Conservation (phyloP, 1,140 invertebrate species). For the Pinna nobilis region DNA sequence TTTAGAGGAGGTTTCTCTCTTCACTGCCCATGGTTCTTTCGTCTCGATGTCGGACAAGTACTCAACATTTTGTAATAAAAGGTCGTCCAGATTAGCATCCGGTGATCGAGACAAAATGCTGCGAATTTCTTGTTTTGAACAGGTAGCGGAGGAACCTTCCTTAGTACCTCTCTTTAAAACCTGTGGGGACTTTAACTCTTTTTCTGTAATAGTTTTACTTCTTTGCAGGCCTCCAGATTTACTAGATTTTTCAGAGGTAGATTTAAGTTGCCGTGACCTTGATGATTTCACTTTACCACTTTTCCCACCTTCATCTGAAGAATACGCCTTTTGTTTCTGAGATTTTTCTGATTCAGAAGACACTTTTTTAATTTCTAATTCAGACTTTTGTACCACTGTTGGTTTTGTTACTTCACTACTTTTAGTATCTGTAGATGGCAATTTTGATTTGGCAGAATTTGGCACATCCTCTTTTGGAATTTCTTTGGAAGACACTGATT, state of each 20-base stretch:
- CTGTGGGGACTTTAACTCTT: constrained; percentile 4
- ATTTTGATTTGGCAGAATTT: too few species aligned
- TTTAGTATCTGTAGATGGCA: too few species aligned
- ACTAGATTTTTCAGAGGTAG: neutral
- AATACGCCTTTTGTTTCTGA: too few species aligned
- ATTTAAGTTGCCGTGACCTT: neutral
- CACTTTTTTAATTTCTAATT: too few species aligned
- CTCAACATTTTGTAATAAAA: constrained; percentile 48
- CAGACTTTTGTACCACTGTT: too few species aligned
- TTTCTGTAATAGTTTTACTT: constrained; percentile 33
- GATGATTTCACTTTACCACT: constrained; percentile 3
- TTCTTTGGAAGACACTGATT: too few species aligned
- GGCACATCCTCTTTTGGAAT: too few species aligned
- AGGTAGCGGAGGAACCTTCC: neutral
- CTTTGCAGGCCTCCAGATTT: constrained; percentile 5
- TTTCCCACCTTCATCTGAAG: neutral
- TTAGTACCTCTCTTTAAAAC: neutral
- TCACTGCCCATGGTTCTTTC: constrained; percentile 16
- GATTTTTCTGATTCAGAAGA: too few species aligned
- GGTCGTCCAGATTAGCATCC: constrained; percentile 49
- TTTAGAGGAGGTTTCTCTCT: constrained; percentile 13
- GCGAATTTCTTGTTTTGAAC: constrained; percentile 2
- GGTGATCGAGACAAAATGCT: constrained; percentile 22
- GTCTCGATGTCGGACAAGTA: constrained; percentile 50
- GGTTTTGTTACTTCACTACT: too few species aligned